Percentiles rank a stretch among this genome's conserved stretches.
Evolutionary conservation across 2,797 vertebrate genomes (phyloP).

Genomic region (Ceryle rudis): DNA sequence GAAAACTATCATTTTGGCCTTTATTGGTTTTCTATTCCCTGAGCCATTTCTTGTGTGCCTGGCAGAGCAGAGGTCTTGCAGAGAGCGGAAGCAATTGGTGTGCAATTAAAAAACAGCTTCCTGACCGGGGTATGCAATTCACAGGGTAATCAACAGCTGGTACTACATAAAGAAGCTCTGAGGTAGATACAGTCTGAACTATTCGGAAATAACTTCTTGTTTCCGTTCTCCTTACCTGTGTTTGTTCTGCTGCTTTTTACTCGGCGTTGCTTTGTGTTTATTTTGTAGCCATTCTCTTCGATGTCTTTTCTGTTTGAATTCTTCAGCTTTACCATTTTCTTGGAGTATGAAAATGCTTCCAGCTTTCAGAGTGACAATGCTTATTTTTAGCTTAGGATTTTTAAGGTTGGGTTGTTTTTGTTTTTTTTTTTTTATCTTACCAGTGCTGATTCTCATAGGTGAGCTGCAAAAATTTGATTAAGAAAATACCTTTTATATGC

Average conservation of each 20-base stretch:
- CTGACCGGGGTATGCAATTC: background rate
- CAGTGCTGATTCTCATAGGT: background rate
- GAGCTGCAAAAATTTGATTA: background rate
- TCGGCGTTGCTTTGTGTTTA: background rate
- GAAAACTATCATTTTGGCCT: conserved; percentile 11
- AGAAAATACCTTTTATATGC: background rate
- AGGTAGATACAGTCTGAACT: background rate
- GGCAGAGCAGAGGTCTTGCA: background rate
- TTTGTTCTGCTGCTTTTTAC: background rate
- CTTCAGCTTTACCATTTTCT: background rate
- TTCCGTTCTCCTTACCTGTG: background rate
- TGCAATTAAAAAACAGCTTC: conserved; percentile 28
- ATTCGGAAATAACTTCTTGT: background rate
- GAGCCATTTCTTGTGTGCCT: background rate
- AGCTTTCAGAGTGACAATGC: background rate
- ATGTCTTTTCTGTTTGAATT: background rate
- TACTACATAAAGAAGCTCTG: background rate
- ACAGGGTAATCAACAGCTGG: background rate
- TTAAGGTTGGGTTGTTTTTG: background rate
- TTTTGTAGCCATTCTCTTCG: background rate
- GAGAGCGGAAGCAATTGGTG: background rate
- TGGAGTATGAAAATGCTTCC: background rate
- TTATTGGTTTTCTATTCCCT: background rate
- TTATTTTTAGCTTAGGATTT: background rate
- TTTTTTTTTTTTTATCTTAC: background rate